Base-by-base conservation (phyloP, 2,888 invertebrate genomes). In the Eledona agricola region DNA sequence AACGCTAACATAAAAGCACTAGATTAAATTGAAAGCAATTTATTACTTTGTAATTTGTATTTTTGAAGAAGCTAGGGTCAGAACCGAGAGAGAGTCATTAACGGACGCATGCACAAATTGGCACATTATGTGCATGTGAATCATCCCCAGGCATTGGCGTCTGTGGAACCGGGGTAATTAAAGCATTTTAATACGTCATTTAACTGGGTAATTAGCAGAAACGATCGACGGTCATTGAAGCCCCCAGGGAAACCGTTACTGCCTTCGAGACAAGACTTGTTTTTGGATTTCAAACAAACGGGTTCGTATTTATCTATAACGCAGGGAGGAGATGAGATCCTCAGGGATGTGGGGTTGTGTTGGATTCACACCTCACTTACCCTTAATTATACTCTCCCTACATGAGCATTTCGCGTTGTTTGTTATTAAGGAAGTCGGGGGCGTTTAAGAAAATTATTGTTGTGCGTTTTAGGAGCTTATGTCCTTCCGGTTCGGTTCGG, bases 311-410 rank as follows among this genome's bases (percentile, higher is more conserved):
- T 67, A 67, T 63, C 70, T 70, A 63, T 60, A 63, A 69, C 66
- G 66, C 66, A 67, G 61, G 64, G 59, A 63, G 66, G 65, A 67
- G 69, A 70, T 69, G 70, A 72, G 69, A 69, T 70, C 71, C 70
- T 65, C 57, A 28, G 70, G 66, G 70, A 68, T 62, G 60, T 62
- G 60, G 65, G 67, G 67, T 69, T 66, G 64, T 70, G 69, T 70
- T 72, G 66, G 63, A 71, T 72, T 73, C 69, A 72, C 72, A 73
- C 73, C 72, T 72, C 73, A 71, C 73, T 73, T 71, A 71, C 65
- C 71, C 72, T 72, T 73, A 73, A 73, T 73, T 73, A 72, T 72
- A 67, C 66, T 63, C 64, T 68, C 16, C 15, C 20, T 29, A 15
- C 13, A 28, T 19, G 26, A 13, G 28, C 37, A 40, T 25, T 40